Percentiles rank a stretch among this genome's conserved stretches.
Evolutionary conservation across 1,140 invertebrate genomes (phyloP).

Genomic region (Chymomyza costata): DNA sequence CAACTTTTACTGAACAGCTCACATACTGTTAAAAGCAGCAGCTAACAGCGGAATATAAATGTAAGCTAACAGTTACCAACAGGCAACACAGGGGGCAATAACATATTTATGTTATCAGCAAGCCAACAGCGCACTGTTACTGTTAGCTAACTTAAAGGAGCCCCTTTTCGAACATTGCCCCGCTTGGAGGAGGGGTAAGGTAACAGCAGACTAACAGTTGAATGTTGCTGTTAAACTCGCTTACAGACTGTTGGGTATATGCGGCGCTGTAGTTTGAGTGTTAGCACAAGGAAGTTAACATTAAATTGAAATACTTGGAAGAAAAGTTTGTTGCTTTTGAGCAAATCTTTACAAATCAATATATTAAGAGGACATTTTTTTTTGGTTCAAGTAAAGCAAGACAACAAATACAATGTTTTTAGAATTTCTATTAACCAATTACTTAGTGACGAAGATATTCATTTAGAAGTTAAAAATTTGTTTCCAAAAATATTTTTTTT

Average conservation of each 20-base stretch:
- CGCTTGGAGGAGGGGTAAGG: constrained; percentile 20
- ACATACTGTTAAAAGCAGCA: background rate
- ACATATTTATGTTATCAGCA: background rate
- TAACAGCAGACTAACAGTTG: constrained; percentile 13
- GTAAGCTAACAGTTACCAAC: background rate
- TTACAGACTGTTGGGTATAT: constrained; percentile 1
- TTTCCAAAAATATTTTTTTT: no score
- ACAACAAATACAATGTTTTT: no score
- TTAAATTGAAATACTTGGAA: no score
- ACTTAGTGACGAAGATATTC: no score
- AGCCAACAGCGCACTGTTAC: constrained; percentile 8
- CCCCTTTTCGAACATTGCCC: constrained; percentile 54
- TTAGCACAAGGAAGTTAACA: background rate
- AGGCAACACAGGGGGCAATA: background rate
- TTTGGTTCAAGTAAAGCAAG: no score
- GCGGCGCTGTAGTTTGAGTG: constrained; percentile 1
- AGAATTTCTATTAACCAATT: no score
- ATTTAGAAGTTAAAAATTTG: no score
- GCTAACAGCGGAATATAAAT: background rate
- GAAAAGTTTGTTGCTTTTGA: constrained; percentile 13
- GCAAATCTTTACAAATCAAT: no score
- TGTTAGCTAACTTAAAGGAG: constrained; percentile 14
- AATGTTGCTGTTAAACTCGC: constrained; percentile 4
- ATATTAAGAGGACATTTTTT: no score
- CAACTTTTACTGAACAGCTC: background rate